Conservation (phyloP, 2,797 vertebrate genomes). For the Rhinoraja longicauda region DNA sequence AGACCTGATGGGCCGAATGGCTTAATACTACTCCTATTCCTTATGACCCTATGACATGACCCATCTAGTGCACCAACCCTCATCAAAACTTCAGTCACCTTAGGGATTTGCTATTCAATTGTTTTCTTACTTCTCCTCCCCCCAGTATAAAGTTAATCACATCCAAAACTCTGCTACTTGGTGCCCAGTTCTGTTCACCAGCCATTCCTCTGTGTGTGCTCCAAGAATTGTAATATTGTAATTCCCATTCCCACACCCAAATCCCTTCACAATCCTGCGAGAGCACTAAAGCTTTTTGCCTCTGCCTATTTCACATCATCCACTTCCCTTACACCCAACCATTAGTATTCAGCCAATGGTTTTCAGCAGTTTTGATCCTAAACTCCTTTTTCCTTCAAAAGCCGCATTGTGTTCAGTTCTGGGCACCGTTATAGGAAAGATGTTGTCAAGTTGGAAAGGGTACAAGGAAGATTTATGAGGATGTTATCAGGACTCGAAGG, state of each 20-base stretch:
- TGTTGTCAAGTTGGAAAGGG: too few relatives aligned
- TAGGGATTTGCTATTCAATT: background rate
- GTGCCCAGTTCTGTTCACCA: background rate
- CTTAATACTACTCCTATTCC: too few relatives aligned
- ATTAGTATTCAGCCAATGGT: background rate
- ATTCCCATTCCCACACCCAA: background rate
- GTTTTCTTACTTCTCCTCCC: background rate
- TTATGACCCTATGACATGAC: too few relatives aligned
- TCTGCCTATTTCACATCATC: background rate
- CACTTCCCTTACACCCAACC: background rate
- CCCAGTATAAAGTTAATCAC: too few relatives aligned
- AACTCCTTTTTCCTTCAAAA: background rate
- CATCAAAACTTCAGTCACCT: background rate
- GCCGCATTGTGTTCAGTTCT: too few relatives aligned
- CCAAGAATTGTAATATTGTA: background rate
- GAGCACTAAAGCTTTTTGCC: background rate
- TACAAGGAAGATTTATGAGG: too few relatives aligned
- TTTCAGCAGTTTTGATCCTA: background rate
- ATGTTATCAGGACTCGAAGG: too few relatives aligned
- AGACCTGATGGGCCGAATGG: too few relatives aligned
- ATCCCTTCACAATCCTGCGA: background rate
- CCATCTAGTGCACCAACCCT: too few relatives aligned
- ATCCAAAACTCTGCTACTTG: background rate
- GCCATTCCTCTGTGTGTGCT: background rate
- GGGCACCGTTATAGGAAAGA: too few relatives aligned